Evolutionary conservation across 2,888 invertebrate genomes (phyloP).

Genomic region (Pristionchus mayeri): DNA sequence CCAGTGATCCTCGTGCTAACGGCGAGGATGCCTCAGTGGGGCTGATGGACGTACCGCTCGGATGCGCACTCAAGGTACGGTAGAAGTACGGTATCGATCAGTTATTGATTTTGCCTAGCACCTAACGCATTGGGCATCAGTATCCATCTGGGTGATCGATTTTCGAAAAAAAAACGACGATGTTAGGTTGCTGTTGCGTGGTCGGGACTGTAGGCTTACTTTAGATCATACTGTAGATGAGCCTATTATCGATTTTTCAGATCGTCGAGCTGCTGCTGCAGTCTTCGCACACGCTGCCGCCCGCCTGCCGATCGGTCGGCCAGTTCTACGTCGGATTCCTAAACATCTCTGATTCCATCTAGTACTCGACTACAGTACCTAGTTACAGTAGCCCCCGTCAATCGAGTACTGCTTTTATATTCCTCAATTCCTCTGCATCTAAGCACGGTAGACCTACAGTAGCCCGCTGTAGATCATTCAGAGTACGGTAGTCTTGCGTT

Average conservation of each 20-base stretch:
- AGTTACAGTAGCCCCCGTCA: background rate
- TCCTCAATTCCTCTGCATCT: background rate
- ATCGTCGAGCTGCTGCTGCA: constrained; percentile 64
- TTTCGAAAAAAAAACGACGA: no score
- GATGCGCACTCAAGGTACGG: constrained; percentile 51
- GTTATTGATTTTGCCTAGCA: background rate
- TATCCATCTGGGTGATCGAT: no score
- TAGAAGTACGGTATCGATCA: background rate
- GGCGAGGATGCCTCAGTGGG: constrained; percentile 72
- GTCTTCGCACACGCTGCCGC: constrained; percentile 66
- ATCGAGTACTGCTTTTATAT: constrained; percentile 3
- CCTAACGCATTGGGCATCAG: no score
- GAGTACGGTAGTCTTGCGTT: constrained; percentile 29
- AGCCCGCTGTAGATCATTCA: background rate
- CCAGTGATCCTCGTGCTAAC: constrained; percentile 73
- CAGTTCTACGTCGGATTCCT: constrained; percentile 70
- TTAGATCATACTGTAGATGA: no score
- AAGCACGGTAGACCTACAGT: constrained; percentile 30
- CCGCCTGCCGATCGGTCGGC: constrained; percentile 69
- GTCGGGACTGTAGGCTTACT: no score
- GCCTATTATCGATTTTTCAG: constrained; percentile 25
- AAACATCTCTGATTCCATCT: constrained; percentile 28
- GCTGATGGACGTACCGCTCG: constrained; percentile 63
- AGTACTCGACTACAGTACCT: constrained; percentile 7
- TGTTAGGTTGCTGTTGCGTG: no score